A percentile compares a stretch with the other conserved stretches of the same genome.
Conservation (phyloP, 2,888 invertebrate species). For the Dione vanillae region DNA sequence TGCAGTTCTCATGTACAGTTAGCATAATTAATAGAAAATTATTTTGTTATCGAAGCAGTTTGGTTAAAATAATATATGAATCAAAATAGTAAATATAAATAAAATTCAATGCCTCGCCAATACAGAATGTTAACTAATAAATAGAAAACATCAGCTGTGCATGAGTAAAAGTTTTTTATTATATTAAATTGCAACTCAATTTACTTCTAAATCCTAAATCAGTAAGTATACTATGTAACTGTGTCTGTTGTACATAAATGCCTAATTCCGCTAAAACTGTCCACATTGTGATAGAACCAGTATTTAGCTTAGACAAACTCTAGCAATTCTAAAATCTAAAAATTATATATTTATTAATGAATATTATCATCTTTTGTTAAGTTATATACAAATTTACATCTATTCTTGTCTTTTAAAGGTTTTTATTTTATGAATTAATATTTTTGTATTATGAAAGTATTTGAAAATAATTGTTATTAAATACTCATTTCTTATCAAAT, state of each 20-base stretch:
- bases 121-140: background rate
- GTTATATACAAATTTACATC: conserved; percentile 34
- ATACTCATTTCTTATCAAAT: conserved; percentile 46
- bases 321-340: conserved; percentile 6
- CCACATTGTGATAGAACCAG: conserved; percentile 32
- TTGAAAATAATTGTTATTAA: conserved; percentile 37
- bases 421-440: conserved; percentile 47
- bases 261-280: conserved; percentile 31
- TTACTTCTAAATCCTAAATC: background rate
- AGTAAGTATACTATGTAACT: background rate
- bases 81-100: background rate
- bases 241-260: conserved; percentile 17
- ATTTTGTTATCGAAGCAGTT: background rate
- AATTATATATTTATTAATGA: conserved; percentile 18
- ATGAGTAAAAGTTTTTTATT: conserved; percentile 2
- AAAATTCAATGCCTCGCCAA: conserved; percentile 13
- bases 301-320: conserved; percentile 25
- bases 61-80: conserved; percentile 1
- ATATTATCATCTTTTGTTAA: conserved; percentile 23
- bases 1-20: conserved; percentile 15
- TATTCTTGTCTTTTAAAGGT: conserved; percentile 27
- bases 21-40: background rate
- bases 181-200: conserved; percentile 1
- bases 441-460: conserved; percentile 49
- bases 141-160: background rate